Base-by-base conservation (phyloP, 2,888 invertebrate genomes). In the Hirtodrosophila duncani region DNA sequence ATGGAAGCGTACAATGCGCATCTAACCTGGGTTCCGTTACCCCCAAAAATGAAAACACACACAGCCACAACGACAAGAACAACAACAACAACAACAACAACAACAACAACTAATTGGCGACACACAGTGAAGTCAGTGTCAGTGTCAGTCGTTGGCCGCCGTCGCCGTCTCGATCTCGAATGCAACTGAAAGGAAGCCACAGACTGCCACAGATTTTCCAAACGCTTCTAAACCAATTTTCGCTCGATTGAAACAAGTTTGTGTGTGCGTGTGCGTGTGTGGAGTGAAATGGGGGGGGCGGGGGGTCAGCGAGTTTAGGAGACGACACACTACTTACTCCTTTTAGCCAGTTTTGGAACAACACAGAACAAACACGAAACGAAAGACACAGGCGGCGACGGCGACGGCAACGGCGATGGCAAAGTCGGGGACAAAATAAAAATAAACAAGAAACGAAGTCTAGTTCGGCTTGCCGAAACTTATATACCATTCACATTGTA, bases 1-100 rank as follows among this genome's bases (percentile, higher is more conserved):
- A 44, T 87, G 84, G 79, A 87, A 87, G 42, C 86, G 87, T 45
- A 87, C 87, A 53, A 87, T 85, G 56, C 87, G 85, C 87, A 87
- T 87, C 27, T 43, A 56, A 45, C 30, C 31, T 36, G 20, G 45
- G 24, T 30, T 14, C 31, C 46, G 31, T 14, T 3, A 26, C 27
- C 23, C 24, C 11, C 43, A 8, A 33, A 9, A 34, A 41, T 31
- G 20, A 17, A 9, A 27, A 17, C 10, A n/a, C 7, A 38, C 43
- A 42, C 17, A 37, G 37, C n/a, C n/a, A n/a, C n/a, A n/a, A n/a
- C n/a, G 42, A 48, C 46, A 21, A 34, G 24, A 57, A 42, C 43
- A 37, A 48, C 24, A 48, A 53, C 11, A 9, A 36, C 14, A 24
- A 37, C 41, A 46, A 36, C 38, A 26, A 48, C 39, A 53, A 63